Evolutionary conservation across 2,888 invertebrate species (phyloP).

Genomic region (Hybos culiciformis): DNA sequence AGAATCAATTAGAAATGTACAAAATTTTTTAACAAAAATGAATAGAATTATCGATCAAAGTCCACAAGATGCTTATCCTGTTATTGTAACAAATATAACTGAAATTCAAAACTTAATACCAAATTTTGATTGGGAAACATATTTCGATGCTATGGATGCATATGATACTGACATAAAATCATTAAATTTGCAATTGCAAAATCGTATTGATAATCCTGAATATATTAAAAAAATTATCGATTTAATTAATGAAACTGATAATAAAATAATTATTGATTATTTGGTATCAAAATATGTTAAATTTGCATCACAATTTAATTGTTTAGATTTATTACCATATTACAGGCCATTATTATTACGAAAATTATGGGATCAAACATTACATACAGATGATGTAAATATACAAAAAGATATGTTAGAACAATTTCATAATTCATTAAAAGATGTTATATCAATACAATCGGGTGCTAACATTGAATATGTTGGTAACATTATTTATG

Average conservation of each 20-base stretch:
- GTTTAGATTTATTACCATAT: background rate
- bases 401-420: background rate
- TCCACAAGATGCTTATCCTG: too few relatives aligned
- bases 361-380: background rate
- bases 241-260: background rate
- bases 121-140: background rate
- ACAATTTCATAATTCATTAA: background rate
- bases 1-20: too few relatives aligned
- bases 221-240: background rate
- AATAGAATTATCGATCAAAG: too few relatives aligned
- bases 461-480: background rate
- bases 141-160: background rate
- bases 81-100: background rate
- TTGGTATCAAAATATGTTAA: background rate
- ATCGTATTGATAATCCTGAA: background rate
- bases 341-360: background rate
- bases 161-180: too few relatives aligned
- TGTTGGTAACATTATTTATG: background rate
- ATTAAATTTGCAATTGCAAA: too few relatives aligned
- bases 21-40: too few relatives aligned
- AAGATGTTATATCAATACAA: background rate
- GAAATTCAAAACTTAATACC: background rate
- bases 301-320: background rate
- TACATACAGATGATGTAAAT: background rate
- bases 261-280: background rate